These are phyloP conservation scores for Zophobas morio DNA, from an alignment of 1,140 invertebrate genomes.

Conservation along the genomic window DNA sequence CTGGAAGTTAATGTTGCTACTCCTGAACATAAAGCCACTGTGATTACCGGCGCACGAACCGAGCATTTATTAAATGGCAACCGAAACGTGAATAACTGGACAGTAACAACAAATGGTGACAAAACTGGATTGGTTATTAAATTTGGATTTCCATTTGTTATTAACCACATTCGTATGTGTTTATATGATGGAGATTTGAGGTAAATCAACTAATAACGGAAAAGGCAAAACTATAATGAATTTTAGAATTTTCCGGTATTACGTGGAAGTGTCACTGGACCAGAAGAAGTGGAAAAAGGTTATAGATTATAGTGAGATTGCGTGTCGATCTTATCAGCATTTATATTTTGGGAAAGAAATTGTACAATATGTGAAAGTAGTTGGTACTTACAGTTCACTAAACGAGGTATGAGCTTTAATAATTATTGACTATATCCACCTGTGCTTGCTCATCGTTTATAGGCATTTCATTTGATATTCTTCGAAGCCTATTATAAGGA, in stretches of 20 bases:
- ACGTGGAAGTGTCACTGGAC: neutral
- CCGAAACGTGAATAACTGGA: neutral
- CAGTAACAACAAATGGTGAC: neutral
- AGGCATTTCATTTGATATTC: conserved; percentile 21
- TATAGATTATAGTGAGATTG: neutral
- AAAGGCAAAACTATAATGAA: neutral
- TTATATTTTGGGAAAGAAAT: neutral
- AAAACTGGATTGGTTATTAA: neutral
- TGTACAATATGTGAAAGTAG: neutral
- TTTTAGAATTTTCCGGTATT: neutral
- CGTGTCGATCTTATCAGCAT: neutral
- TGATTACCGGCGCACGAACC: neutral
- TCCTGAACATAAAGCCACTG: neutral
- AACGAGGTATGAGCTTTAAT: neutral
- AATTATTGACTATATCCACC: neutral
- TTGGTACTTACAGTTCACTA: neutral
- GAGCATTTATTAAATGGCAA: neutral
- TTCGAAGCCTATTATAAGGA: neutral
- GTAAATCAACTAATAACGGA: neutral
- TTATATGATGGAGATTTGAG: neutral
- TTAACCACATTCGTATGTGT: neutral
- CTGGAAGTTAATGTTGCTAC: neutral
- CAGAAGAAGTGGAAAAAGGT: conserved; percentile 11
- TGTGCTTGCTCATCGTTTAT: neutral
- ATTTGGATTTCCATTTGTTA: neutral